These are phyloP conservation scores for Callimico goeldii DNA, from an alignment of 2,797 vertebrate genomes.

Conservation along the genomic window DNA sequence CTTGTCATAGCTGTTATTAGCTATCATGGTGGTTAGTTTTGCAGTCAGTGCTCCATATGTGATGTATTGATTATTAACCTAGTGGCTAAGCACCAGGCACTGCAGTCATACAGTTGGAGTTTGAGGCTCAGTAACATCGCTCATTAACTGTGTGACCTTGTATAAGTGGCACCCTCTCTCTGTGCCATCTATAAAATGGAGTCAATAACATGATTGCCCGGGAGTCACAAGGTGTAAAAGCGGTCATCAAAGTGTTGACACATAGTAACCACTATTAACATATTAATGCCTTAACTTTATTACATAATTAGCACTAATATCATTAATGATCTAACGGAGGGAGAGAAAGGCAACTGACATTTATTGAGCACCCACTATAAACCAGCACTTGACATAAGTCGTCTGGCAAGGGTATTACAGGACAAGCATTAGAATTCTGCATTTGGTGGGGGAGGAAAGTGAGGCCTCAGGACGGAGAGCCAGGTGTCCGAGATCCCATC, in stretches of 20 bases:
- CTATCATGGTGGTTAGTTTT: not conserved
- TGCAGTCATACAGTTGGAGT: not conserved
- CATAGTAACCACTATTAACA: not conserved
- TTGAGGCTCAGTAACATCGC: not conserved
- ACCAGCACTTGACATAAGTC: not conserved
- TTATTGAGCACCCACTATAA: not conserved
- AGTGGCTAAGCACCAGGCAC: not conserved
- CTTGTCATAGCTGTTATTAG: not conserved
- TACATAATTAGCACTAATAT: not conserved
- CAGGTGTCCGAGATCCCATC: not conserved
- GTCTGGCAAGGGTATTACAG: not conserved
- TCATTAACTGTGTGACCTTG: not conserved
- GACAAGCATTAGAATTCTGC: not conserved
- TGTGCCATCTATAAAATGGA: not conserved
- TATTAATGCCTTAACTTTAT: not conserved
- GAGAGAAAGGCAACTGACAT: not conserved
- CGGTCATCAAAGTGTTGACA: not conserved
- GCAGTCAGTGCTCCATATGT: not conserved
- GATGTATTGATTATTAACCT: not conserved
- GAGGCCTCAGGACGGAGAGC: not conserved
- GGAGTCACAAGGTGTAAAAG: not conserved
- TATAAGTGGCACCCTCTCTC: not conserved
- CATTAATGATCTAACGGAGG: not conserved
- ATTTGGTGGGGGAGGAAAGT: not conserved
- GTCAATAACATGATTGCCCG: not conserved